A percentile compares a stretch with the other conserved stretches of the same genome.
Conservation (phyloP, 2,113 vertebrate species). For the Chaetura pelagica region DNA sequence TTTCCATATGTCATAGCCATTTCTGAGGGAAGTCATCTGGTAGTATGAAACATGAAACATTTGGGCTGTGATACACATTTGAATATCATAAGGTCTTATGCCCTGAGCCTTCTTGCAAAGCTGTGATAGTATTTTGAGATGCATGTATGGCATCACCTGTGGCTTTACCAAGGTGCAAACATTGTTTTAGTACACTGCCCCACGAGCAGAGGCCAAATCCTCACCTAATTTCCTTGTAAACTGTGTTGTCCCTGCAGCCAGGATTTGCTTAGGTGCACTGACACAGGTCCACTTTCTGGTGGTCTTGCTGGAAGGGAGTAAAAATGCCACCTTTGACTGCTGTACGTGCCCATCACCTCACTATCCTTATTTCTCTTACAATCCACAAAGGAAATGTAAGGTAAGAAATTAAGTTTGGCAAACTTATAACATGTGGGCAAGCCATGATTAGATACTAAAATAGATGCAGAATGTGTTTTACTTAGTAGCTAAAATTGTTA, state of each 20-base stretch:
- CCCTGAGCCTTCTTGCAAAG: accelerated
- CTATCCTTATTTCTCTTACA: background rate
- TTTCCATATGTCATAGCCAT: background rate
- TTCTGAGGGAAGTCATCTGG: background rate
- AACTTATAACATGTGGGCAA: background rate
- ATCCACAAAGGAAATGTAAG: background rate
- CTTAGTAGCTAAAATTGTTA: background rate
- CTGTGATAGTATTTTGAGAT: background rate
- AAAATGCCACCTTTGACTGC: background rate
- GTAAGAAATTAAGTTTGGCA: background rate
- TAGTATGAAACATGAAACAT: background rate
- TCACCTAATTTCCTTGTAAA: background rate
- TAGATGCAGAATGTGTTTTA: background rate
- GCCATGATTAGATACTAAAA: background rate
- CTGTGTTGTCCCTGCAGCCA: background rate
- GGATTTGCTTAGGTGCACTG: accelerated
- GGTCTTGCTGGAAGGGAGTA: background rate
- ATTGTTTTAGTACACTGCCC: background rate
- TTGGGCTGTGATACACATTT: background rate
- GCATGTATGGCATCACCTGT: background rate
- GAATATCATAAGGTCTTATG: background rate
- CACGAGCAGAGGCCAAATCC: background rate
- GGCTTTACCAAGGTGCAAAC: background rate
- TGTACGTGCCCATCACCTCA: background rate
- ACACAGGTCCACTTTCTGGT: background rate